These are phyloP conservation scores for Zingel zingel DNA, from an alignment of 2,113 vertebrate genomes.

Conservation along the genomic window DNA sequence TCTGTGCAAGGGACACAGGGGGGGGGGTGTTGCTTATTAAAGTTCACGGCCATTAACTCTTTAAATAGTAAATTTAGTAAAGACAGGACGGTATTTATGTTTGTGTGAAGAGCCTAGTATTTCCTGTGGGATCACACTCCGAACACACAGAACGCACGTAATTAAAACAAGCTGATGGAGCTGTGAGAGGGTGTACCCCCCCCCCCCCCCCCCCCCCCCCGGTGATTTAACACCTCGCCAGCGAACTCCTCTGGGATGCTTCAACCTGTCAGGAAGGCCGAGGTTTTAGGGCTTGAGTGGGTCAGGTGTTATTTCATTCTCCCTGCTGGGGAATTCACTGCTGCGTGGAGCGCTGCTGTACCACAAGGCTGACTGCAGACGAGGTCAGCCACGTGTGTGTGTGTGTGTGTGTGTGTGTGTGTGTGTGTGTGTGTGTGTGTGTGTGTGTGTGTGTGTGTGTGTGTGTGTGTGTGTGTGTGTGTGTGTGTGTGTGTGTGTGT, in stretches of 20 bases:
- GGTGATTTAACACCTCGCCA: constrained; percentile 36
- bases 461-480: constrained; percentile 34
- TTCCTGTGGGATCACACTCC: constrained; percentile 33
- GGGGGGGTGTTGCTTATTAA: background rate
- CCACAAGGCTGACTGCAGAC: background rate
- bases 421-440: background rate
- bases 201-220: constrained; percentile 11
- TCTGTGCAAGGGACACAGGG: no score
- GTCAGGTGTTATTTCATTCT: constrained; percentile 47
- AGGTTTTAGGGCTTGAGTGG: constrained; percentile 20
- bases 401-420: constrained; percentile 35
- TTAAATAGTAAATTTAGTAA: background rate
- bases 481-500: no score
- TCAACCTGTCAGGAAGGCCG: constrained; percentile 27
- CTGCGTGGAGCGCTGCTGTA: constrained; percentile 2
- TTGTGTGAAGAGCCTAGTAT: constrained; percentile 13
- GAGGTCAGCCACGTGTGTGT: constrained; percentile 9
- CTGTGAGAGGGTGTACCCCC: background rate
- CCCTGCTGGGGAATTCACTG: constrained; percentile 21
- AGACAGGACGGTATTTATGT: constrained; percentile 28
- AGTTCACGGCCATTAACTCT: background rate
- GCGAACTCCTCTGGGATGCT: constrained; percentile 40
- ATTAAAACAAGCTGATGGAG: constrained; percentile 41
- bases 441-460: constrained; percentile 20
- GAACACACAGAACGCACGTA: constrained; percentile 16